These are phyloP conservation scores for Periophthalmodon schlosseri DNA, from an alignment of 2,113 vertebrate species.

Conservation along the genomic window DNA sequence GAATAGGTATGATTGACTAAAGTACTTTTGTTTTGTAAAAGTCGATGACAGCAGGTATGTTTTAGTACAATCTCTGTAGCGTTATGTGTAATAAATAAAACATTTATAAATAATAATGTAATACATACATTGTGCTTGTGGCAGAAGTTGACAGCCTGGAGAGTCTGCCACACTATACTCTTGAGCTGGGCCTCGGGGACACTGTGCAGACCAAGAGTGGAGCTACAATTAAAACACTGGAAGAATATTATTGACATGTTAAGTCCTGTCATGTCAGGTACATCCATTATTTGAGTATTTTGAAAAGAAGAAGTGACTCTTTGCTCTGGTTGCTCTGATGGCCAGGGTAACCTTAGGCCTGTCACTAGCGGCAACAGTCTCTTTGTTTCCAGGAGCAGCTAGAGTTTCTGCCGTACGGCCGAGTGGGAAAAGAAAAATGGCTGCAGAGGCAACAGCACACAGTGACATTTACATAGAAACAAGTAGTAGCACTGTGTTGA, in stretches of 20 bases:
- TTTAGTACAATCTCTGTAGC: not conserved
- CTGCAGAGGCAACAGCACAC: constrained; percentile 11
- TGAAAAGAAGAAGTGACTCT: constrained; percentile 29
- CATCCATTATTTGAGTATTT: constrained; percentile 18
- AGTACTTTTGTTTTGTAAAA: not conserved
- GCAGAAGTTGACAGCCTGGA: constrained; percentile 96
- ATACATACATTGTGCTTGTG: constrained; percentile 93
- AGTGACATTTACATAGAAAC: constrained; percentile 20
- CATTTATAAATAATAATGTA: not conserved
- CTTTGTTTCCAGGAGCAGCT: constrained; percentile 72
- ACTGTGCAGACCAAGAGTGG: constrained; percentile 63
- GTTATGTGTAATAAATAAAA: not conserved
- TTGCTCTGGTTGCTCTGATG: constrained; percentile 30
- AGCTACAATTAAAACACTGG: constrained; percentile 28
- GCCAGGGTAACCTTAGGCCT: constrained; percentile 56
- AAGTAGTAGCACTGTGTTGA: not conserved
- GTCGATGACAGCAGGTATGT: not conserved
- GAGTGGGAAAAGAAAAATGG: constrained; percentile 34
- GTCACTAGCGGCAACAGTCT: constrained; percentile 59
- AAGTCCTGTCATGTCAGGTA: constrained; percentile 12
- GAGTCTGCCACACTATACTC: constrained; percentile 93
- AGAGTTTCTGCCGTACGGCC: constrained; percentile 65
- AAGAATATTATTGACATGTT: constrained; percentile 22
- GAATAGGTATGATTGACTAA: not conserved
- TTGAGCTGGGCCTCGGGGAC: constrained; percentile 90